Evolutionary conservation across 2,113 vertebrate species (phyloP).

Genomic region (Melanostigma gelatinosum): DNA sequence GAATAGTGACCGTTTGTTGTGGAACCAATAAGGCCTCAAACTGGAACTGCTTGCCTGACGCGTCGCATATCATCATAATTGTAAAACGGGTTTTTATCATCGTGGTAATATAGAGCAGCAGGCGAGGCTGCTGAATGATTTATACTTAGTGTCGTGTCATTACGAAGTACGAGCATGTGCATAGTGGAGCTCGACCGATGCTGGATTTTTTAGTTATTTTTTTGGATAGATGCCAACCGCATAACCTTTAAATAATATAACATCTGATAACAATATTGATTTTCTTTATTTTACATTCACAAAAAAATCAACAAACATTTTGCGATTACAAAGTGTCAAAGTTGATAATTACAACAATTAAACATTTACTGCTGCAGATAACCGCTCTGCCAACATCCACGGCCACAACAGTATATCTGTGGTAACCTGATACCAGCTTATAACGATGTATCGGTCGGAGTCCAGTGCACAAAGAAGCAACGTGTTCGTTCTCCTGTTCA

Average conservation of each 20-base stretch:
- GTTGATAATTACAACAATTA: neutral
- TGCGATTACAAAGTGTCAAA: neutral
- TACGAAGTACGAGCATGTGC: conserved; percentile 5
- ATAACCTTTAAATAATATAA: neutral
- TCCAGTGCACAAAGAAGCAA: neutral
- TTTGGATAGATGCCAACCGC: neutral
- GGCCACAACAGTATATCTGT: neutral
- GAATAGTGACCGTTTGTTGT: conserved; percentile 43
- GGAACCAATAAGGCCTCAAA: conserved; percentile 41
- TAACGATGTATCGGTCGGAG: neutral
- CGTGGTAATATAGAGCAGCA: neutral
- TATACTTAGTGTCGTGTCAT: neutral
- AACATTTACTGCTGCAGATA: neutral
- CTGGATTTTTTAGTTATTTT: neutral
- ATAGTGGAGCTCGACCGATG: neutral
- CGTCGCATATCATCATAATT: conserved; percentile 37
- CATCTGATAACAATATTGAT: neutral
- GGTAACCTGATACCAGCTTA: neutral
- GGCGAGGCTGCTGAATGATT: conserved; percentile 9
- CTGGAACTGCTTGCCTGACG: conserved; percentile 24
- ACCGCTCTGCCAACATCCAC: neutral
- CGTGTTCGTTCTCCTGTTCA: neutral
- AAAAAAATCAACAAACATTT: neutral
- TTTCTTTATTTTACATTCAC: neutral
- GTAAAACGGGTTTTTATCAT: conserved; percentile 30